Percentiles rank a stretch among this genome's conserved stretches.
These are phyloP conservation scores for Parnassius mnemosyne DNA, from an alignment of 2,888 invertebrate genomes.

Conservation along the genomic window DNA sequence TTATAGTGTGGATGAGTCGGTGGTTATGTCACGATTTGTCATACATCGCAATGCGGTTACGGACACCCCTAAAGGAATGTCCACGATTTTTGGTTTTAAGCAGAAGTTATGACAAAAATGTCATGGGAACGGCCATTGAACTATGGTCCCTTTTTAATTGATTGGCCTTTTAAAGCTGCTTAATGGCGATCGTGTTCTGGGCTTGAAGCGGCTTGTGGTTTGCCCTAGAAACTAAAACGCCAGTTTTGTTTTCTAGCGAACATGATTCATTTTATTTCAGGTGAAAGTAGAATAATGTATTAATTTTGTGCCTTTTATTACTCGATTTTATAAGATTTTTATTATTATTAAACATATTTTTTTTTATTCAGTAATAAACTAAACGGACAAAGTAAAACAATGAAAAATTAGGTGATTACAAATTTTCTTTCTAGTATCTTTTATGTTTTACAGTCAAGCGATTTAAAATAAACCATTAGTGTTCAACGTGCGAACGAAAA, in stretches of 20 bases:
- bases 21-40: constrained; percentile 80
- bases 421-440: not conserved
- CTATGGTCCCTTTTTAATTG: constrained; percentile 42
- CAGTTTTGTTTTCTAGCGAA: constrained; percentile 21
- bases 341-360: too few relatives aligned
- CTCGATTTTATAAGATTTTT: too few relatives aligned
- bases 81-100: constrained; percentile 48
- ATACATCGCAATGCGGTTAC: constrained; percentile 73
- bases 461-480: constrained; percentile 15
- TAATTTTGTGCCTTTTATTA: not conserved
- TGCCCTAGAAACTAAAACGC: constrained; percentile 24
- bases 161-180: constrained; percentile 32
- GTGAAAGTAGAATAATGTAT: constrained; percentile 22
- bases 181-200: constrained; percentile 31
- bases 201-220: constrained; percentile 23
- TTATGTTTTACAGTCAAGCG: constrained; percentile 12
- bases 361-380: too few relatives aligned
- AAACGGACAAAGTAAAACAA: too few relatives aligned
- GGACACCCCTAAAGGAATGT: constrained; percentile 46
- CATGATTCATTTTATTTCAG: constrained; percentile 23
- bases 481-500: constrained; percentile 7
- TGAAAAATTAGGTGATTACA: too few relatives aligned
- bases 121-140: constrained; percentile 64
- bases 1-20: constrained; percentile 42
- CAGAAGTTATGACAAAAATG: constrained; percentile 74